Evolutionary conservation across 2,113 vertebrate genomes (phyloP).

Genomic region (Nesogale talazaci): DNA sequence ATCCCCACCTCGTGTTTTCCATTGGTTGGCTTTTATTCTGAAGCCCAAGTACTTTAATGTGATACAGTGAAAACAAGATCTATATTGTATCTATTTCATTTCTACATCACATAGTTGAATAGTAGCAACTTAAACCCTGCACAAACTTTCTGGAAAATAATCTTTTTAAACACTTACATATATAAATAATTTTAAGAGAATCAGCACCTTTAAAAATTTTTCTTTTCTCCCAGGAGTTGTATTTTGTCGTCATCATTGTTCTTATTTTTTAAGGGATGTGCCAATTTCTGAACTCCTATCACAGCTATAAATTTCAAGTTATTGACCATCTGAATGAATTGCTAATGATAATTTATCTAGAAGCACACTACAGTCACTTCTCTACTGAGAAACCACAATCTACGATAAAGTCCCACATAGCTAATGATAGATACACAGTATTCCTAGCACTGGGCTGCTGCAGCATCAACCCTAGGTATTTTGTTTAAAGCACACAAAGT

Average conservation of each 20-base stretch:
- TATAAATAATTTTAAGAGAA: conserved; percentile 91
- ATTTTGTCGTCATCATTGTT: conserved; percentile 80
- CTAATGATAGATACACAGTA: conserved; percentile 95
- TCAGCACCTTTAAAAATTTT: conserved; percentile 90
- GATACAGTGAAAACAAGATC: conserved; percentile 86
- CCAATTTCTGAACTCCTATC: conserved; percentile 92
- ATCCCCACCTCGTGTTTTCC: conserved; percentile 80
- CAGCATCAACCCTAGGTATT: conserved; percentile 86
- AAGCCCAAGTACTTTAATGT: conserved; percentile 87
- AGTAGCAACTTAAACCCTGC: conserved; percentile 89
- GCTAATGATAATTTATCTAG: conserved; percentile 93
- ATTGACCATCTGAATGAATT: conserved; percentile 93
- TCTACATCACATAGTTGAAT: conserved; percentile 85
- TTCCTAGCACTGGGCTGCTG: conserved; percentile 89
- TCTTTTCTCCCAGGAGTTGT: conserved; percentile 88
- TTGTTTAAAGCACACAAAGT: conserved; percentile 92
- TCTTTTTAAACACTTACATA: conserved; percentile 88
- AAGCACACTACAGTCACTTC: conserved; percentile 94
- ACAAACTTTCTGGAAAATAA: conserved; percentile 89
- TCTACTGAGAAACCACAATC: conserved; percentile 95
- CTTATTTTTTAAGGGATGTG: conserved; percentile 88
- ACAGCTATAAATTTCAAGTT: conserved; percentile 91
- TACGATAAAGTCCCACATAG: conserved; percentile 93
- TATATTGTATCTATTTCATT: conserved; percentile 82
- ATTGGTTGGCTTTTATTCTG: conserved; percentile 83